A percentile compares a stretch with the other conserved stretches of the same genome.
Evolutionary conservation across 2,888 invertebrate species (phyloP).

Genomic region (Tetragonisca angustula): DNA sequence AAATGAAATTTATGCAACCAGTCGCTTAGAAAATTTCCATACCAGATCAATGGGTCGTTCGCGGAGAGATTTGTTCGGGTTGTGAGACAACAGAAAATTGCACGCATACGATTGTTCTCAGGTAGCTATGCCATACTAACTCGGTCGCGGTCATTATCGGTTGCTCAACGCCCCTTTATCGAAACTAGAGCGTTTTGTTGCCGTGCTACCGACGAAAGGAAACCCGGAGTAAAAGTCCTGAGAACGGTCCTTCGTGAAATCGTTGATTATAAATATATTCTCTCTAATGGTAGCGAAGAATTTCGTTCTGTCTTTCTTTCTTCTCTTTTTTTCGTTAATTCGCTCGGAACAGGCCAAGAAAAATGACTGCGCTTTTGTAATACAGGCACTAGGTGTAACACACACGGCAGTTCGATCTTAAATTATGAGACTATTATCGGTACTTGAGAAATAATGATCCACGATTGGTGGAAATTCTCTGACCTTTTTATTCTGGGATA

Average conservation of each 20-base stretch:
- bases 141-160: slow-evolving; percentile 71
- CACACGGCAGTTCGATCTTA: neutral
- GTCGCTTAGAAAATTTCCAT: neutral
- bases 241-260: slow-evolving; percentile 49
- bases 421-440: slow-evolving; percentile 15
- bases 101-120: slow-evolving; percentile 60
- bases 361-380: slow-evolving; percentile 6
- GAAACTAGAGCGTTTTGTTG: slow-evolving; percentile 70
- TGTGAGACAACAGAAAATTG: slow-evolving; percentile 36
- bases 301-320: neutral
- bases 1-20: neutral
- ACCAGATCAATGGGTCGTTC: neutral
- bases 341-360: neutral
- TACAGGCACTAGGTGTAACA: neutral
- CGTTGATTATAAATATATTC: slow-evolving; percentile 49
- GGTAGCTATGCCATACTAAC: slow-evolving; percentile 51
- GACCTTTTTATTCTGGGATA: neutral
- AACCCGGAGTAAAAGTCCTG: slow-evolving; percentile 55
- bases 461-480: neutral
- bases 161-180: slow-evolving; percentile 73
- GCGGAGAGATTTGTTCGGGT: neutral
- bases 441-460: neutral
- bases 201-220: slow-evolving; percentile 52
- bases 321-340: neutral
- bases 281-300: slow-evolving; percentile 39